Percentiles rank a stretch among this genome's conserved stretches.
Evolutionary conservation across 2,113 vertebrate species (phyloP).

Genomic region (Pongo pygmaeus): DNA sequence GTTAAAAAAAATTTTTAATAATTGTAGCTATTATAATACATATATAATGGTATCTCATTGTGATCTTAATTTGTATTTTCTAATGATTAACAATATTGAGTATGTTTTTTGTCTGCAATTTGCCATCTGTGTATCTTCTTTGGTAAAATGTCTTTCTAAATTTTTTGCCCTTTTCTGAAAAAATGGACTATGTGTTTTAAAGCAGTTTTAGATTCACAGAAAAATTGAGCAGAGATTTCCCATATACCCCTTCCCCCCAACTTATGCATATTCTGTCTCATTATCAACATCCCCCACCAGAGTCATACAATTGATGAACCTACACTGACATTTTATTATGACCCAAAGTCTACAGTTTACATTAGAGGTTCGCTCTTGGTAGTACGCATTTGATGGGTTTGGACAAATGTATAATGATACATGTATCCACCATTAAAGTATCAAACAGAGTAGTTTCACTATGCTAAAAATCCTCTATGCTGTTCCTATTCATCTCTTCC

Average conservation of each 20-base stretch:
- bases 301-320: neutral
- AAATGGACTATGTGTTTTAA: neutral
- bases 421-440: neutral
- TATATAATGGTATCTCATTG: neutral
- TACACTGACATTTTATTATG: neutral
- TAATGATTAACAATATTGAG: neutral
- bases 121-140: neutral
- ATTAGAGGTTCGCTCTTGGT: neutral
- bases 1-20: neutral
- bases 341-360: neutral
- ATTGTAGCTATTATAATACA: neutral
- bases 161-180: neutral
- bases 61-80: slow-evolving; percentile 22
- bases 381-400: neutral
- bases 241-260: neutral
- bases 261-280: neutral
- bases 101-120: neutral
- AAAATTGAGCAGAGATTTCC: neutral
- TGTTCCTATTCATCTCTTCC: neutral
- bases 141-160: neutral
- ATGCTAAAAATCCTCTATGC: neutral
- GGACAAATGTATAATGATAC: neutral
- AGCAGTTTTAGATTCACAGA: neutral
- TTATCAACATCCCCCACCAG: neutral
- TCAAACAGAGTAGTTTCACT: neutral